A percentile compares a stretch with the other conserved stretches of the same genome.
phyloP scores from a whole-genome alignment of 2,113 vertebrate species.

The Odontesthes bonariensis region DNA sequence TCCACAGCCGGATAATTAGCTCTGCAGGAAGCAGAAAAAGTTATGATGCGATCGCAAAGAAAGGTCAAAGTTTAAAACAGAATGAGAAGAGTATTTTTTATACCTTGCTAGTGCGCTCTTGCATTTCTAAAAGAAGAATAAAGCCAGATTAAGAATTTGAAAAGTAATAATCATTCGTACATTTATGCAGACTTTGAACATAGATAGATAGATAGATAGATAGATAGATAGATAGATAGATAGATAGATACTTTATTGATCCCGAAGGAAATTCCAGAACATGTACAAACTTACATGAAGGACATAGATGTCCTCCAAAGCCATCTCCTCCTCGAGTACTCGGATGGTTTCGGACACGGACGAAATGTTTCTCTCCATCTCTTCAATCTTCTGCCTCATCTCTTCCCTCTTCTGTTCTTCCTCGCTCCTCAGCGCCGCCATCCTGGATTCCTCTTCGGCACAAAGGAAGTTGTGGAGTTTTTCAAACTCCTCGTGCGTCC shows the following conservation, averaged over 20 bases:
- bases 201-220: not conserved
- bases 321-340: constrained; percentile 69
- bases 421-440: constrained; percentile 70
- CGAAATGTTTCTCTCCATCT: constrained; percentile 44
- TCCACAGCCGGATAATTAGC: constrained; percentile 13
- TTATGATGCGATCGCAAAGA: not conserved
- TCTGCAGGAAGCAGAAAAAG: constrained; percentile 44
- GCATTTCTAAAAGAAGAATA: constrained; percentile 62
- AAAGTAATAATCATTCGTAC: not conserved
- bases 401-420: constrained; percentile 61
- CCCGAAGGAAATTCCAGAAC: no score
- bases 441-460: constrained; percentile 62
- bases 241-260: no score
- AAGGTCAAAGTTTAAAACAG: not conserved
- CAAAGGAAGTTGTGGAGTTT: constrained; percentile 69
- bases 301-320: constrained; percentile 54
- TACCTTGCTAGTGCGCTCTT: constrained; percentile 67
- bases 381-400: constrained; percentile 58
- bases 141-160: not conserved
- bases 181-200: not conserved
- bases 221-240: no score
- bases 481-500: constrained; percentile 73
- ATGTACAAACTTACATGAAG: constrained; percentile 63
- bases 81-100: not conserved
- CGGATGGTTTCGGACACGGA: constrained; percentile 64